These are phyloP conservation scores for Cricetomys ansorgei DNA, from an alignment of 2,113 vertebrate genomes.

Conservation along the genomic window DNA sequence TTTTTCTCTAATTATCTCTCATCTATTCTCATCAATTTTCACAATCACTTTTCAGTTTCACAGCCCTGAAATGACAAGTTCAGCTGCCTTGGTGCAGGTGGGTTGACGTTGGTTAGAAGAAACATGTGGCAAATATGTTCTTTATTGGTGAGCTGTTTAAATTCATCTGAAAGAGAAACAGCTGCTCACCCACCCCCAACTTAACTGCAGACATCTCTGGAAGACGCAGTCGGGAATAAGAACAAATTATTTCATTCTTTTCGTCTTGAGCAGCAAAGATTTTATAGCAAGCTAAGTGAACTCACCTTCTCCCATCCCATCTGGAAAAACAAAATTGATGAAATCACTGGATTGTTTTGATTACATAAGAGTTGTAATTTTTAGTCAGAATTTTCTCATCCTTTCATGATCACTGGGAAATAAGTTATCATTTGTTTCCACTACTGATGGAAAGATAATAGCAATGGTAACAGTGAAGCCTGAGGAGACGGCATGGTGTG, in stretches of 20 bases:
- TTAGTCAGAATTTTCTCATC: background rate
- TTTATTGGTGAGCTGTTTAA: conserved; percentile 44
- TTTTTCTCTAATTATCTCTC: conserved; percentile 43
- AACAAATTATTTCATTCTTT: conserved; percentile 60
- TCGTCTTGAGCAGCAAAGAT: conserved; percentile 41
- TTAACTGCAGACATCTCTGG: conserved; percentile 46
- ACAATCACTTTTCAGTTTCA: background rate
- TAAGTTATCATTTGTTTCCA: background rate
- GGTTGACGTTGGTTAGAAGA: conserved; percentile 5
- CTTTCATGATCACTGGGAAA: background rate
- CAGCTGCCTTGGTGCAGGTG: conserved; percentile 61
- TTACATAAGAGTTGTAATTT: background rate
- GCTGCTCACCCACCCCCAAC: conserved; percentile 18
- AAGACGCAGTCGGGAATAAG: conserved; percentile 63
- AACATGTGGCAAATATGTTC: conserved; percentile 49
- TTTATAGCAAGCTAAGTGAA: conserved; percentile 42
- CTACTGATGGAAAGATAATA: background rate
- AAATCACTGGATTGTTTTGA: conserved; percentile 50
- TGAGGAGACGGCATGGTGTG: background rate
- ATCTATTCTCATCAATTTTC: background rate
- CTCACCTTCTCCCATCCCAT: conserved; percentile 42
- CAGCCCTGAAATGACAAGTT: conserved; percentile 5
- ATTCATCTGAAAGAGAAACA: conserved; percentile 70
- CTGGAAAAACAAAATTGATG: background rate
- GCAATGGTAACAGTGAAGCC: background rate